phyloP scores from a whole-genome alignment of 2,888 invertebrate genomes.

The Caenorhabditis sp. region DNA sequence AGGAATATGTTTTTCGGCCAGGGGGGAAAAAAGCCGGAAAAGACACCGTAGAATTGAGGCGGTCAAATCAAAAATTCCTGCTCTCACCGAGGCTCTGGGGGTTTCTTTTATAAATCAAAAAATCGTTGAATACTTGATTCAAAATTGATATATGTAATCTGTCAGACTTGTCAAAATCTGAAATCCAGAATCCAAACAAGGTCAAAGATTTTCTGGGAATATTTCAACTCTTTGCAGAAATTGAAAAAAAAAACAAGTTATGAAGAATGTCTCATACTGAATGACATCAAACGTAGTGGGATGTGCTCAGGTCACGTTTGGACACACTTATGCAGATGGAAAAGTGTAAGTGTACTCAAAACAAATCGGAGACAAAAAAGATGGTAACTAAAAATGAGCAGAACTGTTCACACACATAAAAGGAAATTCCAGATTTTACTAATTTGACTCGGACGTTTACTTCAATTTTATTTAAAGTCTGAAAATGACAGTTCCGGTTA shows the following conservation, averaged over 20 bases:
- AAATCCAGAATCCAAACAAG: neutral
- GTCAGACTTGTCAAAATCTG: constrained; percentile 22
- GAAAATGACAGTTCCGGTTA: no score
- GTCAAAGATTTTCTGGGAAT: neutral
- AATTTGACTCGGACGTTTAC: neutral
- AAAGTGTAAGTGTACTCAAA: constrained; percentile 8
- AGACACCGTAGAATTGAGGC: constrained; percentile 3
- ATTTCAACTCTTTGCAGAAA: neutral
- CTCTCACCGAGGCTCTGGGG: constrained; percentile 3
- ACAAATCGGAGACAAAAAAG: neutral
- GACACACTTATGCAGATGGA: constrained; percentile 18
- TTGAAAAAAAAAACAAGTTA: neutral
- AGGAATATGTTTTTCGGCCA: constrained; percentile 25
- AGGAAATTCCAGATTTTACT: neutral
- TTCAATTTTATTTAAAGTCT: no score
- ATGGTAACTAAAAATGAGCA: no score
- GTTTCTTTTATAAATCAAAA: constrained; percentile 51
- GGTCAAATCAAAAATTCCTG: constrained; percentile 42
- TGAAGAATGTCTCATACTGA: neutral
- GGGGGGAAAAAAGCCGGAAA: neutral
- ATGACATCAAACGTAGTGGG: constrained; percentile 36
- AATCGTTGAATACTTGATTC: constrained; percentile 57
- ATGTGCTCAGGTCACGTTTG: constrained; percentile 40
- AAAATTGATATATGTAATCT: constrained; percentile 57
- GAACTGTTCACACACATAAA: neutral